Percentiles rank a stretch among this genome's conserved stretches.
phyloP scores from a whole-genome alignment of 2,113 vertebrate genomes.

The Catharus minimus region DNA sequence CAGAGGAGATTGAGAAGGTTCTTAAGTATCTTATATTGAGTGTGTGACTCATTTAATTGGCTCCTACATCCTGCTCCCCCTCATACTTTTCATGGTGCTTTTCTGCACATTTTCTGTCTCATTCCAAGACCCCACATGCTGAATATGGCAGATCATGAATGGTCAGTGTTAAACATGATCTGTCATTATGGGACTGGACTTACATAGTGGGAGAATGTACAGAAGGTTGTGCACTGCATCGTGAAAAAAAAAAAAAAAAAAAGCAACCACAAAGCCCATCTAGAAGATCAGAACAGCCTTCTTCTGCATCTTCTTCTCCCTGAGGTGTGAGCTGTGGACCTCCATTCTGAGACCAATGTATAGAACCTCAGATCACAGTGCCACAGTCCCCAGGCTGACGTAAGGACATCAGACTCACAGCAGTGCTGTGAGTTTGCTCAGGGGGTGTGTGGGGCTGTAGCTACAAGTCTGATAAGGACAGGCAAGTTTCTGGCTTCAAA shows the following conservation, averaged over 20 bases:
- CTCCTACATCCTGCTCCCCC: neutral
- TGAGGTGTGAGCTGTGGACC: neutral
- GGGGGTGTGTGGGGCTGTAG: neutral
- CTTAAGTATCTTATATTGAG: neutral
- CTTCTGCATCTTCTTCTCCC: neutral
- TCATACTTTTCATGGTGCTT: neutral
- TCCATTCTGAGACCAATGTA: neutral
- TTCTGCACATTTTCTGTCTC: neutral
- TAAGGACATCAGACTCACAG: neutral
- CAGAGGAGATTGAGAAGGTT: neutral
- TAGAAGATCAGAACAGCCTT: neutral
- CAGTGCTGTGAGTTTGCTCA: neutral
- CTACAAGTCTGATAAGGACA: neutral
- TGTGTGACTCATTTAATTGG: conserved; percentile 19
- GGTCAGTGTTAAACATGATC: neutral
- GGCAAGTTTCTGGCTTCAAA: neutral
- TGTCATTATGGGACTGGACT: neutral
- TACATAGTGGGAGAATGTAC: neutral
- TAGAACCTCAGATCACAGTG: neutral
- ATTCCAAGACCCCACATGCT: neutral
- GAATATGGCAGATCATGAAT: neutral
- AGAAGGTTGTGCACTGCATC: neutral
- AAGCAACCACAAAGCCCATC: neutral
- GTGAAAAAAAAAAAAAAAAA: neutral
- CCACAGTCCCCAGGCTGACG: neutral